These are phyloP conservation scores for Myiozetetes cayanensis DNA, from an alignment of 2,113 vertebrate genomes.

Conservation along the genomic window DNA sequence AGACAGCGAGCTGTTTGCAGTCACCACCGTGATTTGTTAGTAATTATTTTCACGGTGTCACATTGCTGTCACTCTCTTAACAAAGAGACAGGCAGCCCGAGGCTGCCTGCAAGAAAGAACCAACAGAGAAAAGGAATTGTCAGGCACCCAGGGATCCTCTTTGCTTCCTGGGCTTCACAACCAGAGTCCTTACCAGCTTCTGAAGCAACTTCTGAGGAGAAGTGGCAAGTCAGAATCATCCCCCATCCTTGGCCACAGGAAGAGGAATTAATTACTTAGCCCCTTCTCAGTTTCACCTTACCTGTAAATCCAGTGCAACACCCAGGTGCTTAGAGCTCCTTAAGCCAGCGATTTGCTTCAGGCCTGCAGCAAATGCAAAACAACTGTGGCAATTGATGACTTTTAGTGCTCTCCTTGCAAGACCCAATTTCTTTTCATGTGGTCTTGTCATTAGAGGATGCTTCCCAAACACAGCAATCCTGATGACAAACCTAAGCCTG, in stretches of 20 bases:
- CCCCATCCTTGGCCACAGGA: constrained; percentile 61
- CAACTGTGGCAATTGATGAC: background rate
- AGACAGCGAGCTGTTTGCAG: constrained; percentile 97
- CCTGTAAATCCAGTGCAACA: constrained; percentile 20
- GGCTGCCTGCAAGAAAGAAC: constrained; percentile 82
- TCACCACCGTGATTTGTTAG: constrained; percentile 99
- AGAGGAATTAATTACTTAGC: constrained; percentile 57
- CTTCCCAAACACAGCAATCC: background rate
- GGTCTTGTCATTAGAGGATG: background rate
- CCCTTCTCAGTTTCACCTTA: constrained; percentile 30
- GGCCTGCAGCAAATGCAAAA: background rate
- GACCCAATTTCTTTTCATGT: background rate
- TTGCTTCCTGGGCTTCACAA: constrained; percentile 71
- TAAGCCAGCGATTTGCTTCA: constrained; percentile 24
- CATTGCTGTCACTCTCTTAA: constrained; percentile 96
- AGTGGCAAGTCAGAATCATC: constrained; percentile 63
- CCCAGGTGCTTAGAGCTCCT: constrained; percentile 14
- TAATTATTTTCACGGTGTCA: constrained; percentile 99
- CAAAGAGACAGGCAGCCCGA: constrained; percentile 85
- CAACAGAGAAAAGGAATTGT: constrained; percentile 74
- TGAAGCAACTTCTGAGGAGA: constrained; percentile 70
- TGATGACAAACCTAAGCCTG: background rate
- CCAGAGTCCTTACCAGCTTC: constrained; percentile 68
- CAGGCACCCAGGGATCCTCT: constrained; percentile 74
- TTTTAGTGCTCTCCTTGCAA: background rate